These are phyloP conservation scores for Cephonodes hylas DNA, from an alignment of 2,888 invertebrate species.

Conservation along the genomic window DNA sequence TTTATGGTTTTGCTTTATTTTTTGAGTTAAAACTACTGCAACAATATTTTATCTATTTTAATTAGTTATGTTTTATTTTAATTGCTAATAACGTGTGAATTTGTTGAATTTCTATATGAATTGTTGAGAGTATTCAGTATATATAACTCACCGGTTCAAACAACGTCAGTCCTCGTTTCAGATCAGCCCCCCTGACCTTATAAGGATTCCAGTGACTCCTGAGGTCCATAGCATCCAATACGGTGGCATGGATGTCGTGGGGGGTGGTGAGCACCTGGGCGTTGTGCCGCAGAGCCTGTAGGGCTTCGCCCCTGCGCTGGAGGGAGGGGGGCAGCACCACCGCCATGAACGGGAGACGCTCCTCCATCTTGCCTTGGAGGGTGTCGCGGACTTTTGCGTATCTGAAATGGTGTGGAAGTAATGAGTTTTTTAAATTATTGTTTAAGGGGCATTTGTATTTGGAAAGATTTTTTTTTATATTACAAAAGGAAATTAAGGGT, in stretches of 20 bases:
- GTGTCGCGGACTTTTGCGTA: slow-evolving; percentile 91
- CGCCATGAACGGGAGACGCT: slow-evolving; percentile 93
- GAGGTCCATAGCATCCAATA: slow-evolving; percentile 84
- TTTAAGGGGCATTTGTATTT: no score
- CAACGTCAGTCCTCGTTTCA: slow-evolving; percentile 81
- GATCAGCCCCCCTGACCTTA: slow-evolving; percentile 71
- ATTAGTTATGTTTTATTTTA: no score
- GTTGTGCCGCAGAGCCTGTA: slow-evolving; percentile 84
- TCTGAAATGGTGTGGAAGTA: slow-evolving; percentile 58
- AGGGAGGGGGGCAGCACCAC: slow-evolving; percentile 88
- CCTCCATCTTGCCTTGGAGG: slow-evolving; percentile 95
- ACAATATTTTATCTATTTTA: no score
- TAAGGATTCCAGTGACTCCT: slow-evolving; percentile 50
- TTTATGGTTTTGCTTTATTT: no score
- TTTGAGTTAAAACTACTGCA: no score
- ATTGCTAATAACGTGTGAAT: no score
- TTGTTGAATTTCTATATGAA: no score
- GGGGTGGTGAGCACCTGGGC: slow-evolving; percentile 88
- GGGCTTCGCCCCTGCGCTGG: slow-evolving; percentile 80
- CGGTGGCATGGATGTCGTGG: slow-evolving; percentile 89
- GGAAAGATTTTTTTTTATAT: no score
- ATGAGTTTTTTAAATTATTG: no score
- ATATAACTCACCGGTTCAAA: slow-evolving; percentile 82
- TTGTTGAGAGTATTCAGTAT: no score
- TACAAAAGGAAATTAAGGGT: no score